Evolutionary conservation across 2,797 vertebrate genomes (phyloP).

Genomic region (Tapera naevia): DNA sequence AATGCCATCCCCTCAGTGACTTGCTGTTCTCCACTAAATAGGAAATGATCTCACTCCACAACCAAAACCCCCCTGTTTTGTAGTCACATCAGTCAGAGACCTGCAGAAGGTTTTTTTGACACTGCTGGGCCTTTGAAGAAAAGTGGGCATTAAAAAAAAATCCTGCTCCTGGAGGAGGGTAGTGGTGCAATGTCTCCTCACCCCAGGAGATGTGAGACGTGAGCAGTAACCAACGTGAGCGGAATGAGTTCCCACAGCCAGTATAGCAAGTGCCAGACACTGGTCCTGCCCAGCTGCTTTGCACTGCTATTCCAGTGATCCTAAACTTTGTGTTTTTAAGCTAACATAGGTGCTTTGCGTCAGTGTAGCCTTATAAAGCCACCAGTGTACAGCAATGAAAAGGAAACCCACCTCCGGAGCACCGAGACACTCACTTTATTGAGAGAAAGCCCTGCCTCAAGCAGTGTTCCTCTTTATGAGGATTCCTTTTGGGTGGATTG

Average conservation of each 20-base stretch:
- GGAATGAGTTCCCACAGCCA: background rate
- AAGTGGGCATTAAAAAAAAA: background rate
- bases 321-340: background rate
- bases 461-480: conserved; percentile 37
- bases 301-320: background rate
- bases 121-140: background rate
- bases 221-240: background rate
- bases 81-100: background rate
- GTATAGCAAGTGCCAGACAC: background rate
- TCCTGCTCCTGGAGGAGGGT: background rate
- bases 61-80: accelerated
- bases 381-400: background rate
- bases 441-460: conserved; percentile 10
- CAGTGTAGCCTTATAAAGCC: background rate
- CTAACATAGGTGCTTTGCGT: background rate
- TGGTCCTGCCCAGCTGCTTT: background rate
- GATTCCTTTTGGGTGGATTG: conserved; percentile 1
- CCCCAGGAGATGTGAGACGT: background rate
- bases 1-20: background rate
- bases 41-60: background rate
- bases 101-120: background rate
- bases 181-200: background rate
- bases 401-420: conserved; percentile 4
- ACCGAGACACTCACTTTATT: conserved; percentile 12
- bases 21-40: background rate